A percentile compares a stretch with the other conserved stretches of the same genome.
Conservation (phyloP, 2,113 vertebrate genomes). For the Notothenia coriiceps region DNA sequence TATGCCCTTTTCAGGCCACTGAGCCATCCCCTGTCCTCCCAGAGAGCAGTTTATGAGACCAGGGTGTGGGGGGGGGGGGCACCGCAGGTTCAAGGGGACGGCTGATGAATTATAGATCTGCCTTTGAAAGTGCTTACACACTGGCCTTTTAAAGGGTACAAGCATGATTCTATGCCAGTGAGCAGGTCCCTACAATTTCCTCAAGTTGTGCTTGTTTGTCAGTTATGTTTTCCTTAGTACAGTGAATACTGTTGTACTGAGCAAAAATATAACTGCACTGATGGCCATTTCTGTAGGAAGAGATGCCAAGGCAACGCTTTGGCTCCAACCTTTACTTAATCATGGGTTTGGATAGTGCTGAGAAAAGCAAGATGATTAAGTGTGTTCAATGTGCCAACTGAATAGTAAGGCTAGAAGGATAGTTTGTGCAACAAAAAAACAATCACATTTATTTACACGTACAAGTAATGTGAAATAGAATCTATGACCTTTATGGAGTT, state of each 20-base stretch:
- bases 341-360: neutral
- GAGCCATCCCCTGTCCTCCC: constrained; percentile 72
- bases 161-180: constrained; percentile 64
- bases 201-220: constrained; percentile 68
- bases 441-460: neutral
- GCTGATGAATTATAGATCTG: constrained; percentile 84
- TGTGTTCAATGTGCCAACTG: neutral
- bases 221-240: constrained; percentile 50
- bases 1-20: constrained; percentile 80
- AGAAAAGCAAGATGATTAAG: constrained; percentile 8
- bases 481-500: neutral
- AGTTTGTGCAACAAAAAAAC: neutral
- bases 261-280: constrained; percentile 21
- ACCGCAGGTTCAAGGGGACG: constrained; percentile 74
- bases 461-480: neutral
- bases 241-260: constrained; percentile 42
- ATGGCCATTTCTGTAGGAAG: neutral
- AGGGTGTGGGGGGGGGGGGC: constrained; percentile 41
- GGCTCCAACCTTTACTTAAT: neutral
- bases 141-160: constrained; percentile 69
- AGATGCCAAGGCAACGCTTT: neutral
- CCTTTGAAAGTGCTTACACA: constrained; percentile 79
- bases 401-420: constrained; percentile 1
- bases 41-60: constrained; percentile 75
- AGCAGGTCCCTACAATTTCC: constrained; percentile 62